Conservation (phyloP, 2,797 vertebrate species). For the Cuniculus paca region DNA sequence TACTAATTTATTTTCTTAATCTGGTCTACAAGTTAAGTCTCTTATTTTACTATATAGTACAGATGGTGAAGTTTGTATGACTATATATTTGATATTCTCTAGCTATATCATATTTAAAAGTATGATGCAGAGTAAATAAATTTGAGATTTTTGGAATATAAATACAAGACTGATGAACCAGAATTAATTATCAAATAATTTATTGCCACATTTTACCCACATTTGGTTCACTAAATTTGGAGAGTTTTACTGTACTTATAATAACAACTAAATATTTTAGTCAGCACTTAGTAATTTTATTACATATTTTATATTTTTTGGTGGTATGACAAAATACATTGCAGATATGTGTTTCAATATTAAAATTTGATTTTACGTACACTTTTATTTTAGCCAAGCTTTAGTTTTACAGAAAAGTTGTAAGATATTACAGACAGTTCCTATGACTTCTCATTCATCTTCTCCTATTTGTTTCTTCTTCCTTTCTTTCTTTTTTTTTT, state of each 20-base stretch:
- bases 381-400: not conserved
- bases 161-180: not conserved
- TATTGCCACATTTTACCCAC: not conserved
- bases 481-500: too few relatives aligned
- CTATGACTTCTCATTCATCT: not conserved
- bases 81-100: not conserved
- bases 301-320: not conserved
- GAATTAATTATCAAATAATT: not conserved
- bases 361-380: conserved; percentile 9
- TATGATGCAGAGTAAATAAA: not conserved
- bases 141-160: not conserved
- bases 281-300: not conserved
- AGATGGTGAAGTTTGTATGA: not conserved
- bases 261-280: not conserved
- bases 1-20: not conserved
- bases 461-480: too few relatives aligned
- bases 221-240: not conserved
- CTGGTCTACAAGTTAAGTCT: not conserved
- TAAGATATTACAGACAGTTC: not conserved
- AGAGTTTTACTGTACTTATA: not conserved
- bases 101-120: not conserved
- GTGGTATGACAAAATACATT: not conserved
- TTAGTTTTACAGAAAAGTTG: not conserved
- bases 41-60: not conserved
- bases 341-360: not conserved